Evolutionary conservation across 2,797 vertebrate genomes (phyloP).

Genomic region (Chloroceryle amazona): DNA sequence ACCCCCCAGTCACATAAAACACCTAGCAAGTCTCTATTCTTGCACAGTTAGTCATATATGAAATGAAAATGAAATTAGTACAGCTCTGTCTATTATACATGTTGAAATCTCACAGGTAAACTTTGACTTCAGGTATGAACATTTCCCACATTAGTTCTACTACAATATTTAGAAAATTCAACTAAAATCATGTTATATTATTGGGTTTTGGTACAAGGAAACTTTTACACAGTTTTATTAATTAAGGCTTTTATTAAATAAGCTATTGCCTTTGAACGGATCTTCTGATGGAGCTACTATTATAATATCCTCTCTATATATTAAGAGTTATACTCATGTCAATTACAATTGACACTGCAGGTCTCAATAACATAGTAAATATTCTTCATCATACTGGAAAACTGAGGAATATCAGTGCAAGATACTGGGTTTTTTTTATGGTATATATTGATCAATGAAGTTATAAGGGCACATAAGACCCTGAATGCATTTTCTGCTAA

Average conservation of each 20-base stretch:
- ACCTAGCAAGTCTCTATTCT: not conserved
- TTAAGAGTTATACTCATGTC: not conserved
- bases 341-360: not conserved
- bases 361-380: not conserved
- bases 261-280: not conserved
- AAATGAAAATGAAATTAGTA: not conserved
- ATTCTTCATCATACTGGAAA: not conserved
- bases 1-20: not conserved
- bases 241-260: slow-evolving; percentile 26
- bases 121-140: not conserved
- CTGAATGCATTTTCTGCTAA: not conserved
- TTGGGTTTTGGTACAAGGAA: slow-evolving; percentile 10
- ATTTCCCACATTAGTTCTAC: not conserved
- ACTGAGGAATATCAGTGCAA: not conserved
- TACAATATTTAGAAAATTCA: not conserved
- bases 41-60: not conserved
- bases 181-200: not conserved
- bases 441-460: not conserved
- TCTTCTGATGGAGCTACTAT: not conserved
- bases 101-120: not conserved
- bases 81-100: not conserved
- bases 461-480: not conserved
- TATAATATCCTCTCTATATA: not conserved
- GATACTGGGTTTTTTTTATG: not conserved
- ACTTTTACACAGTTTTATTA: not conserved